A percentile compares a stretch with the other conserved stretches of the same genome.
Conservation (phyloP, 2,797 vertebrate genomes). For the Geotrypetes seraphini region DNA sequence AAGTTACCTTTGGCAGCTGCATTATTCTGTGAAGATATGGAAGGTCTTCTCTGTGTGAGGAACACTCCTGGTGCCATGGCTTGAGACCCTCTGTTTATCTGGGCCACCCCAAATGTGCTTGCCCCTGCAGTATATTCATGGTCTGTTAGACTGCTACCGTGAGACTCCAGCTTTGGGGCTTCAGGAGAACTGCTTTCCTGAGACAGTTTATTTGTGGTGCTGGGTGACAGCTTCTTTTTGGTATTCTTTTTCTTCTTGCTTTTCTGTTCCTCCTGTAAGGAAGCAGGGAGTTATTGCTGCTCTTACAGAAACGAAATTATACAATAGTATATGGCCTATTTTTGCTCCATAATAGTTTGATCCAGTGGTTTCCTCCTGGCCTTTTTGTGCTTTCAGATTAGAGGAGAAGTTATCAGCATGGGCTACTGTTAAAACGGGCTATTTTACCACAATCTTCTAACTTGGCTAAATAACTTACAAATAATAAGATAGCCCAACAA, state of each 20-base stretch:
- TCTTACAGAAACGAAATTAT: slow-evolving; percentile 18
- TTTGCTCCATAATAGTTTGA: no score
- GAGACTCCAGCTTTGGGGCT: slow-evolving; percentile 65
- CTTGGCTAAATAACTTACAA: no score
- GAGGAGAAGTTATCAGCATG: no score
- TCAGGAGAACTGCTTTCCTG: slow-evolving; percentile 89
- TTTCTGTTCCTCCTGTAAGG: slow-evolving; percentile 87
- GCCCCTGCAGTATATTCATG: slow-evolving; percentile 75
- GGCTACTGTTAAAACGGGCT: no score
- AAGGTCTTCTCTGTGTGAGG: slow-evolving; percentile 81
- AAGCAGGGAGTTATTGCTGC: slow-evolving; percentile 34
- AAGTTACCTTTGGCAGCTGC: slow-evolving; percentile 68
- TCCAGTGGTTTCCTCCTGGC: no score
- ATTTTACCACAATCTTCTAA: no score
- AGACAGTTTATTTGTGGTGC: slow-evolving; percentile 66
- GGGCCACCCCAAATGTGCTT: slow-evolving; percentile 61
- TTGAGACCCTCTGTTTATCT: slow-evolving; percentile 67
- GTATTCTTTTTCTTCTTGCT: slow-evolving; percentile 88
- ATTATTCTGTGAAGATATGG: slow-evolving; percentile 83
- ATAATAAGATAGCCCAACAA: no score
- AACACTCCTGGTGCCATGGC: slow-evolving; percentile 94
- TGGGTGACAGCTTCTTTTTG: slow-evolving; percentile 80
- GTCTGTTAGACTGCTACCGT: slow-evolving; percentile 79
- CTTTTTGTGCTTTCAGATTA: no score
- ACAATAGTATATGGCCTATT: neutral